Evolutionary conservation across 2,797 vertebrate species (phyloP).

Genomic region (Echiichthys vipera): DNA sequence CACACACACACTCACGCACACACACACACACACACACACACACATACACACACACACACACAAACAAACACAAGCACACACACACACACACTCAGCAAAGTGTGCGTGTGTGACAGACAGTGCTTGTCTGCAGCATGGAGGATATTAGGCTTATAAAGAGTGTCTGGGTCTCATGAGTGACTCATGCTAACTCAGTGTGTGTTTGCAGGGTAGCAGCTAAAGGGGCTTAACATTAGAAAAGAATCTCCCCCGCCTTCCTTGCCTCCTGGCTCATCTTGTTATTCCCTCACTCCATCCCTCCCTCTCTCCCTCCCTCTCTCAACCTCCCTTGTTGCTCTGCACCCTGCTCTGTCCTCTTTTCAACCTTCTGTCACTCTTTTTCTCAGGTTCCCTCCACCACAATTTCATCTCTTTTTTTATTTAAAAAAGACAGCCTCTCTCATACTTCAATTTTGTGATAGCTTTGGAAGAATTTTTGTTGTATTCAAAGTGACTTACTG

Average conservation of each 20-base stretch:
- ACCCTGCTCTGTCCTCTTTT: conserved; percentile 37
- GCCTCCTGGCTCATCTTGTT: conserved; percentile 49
- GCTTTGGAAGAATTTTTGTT: neutral
- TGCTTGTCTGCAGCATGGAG: conserved; percentile 61
- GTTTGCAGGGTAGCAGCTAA: conserved; percentile 58
- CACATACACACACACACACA: conserved; percentile 15
- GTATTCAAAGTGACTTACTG: conserved; percentile 5
- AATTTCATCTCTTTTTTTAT: neutral
- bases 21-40: conserved; percentile 6
- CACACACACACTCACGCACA: conserved; percentile 8
- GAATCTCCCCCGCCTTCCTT: neutral
- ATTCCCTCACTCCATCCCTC: neutral
- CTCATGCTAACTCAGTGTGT: conserved; percentile 53
- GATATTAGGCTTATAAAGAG: conserved; percentile 73
- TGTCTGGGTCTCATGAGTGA: conserved; percentile 66
- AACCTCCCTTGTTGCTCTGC: conserved; percentile 12
- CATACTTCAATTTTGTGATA: neutral
- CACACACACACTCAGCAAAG: conserved; percentile 14
- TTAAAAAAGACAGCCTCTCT: neutral
- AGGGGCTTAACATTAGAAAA: conserved; percentile 65
- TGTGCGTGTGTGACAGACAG: conserved; percentile 55
- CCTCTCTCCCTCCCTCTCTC: neutral
- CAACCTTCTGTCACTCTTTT: conserved; percentile 14
- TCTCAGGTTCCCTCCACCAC: neutral
- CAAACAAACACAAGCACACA: too few species aligned